These are phyloP conservation scores for Protaetia brevitarsis DNA, from an alignment of 1,140 invertebrate species.

Conservation along the genomic window DNA sequence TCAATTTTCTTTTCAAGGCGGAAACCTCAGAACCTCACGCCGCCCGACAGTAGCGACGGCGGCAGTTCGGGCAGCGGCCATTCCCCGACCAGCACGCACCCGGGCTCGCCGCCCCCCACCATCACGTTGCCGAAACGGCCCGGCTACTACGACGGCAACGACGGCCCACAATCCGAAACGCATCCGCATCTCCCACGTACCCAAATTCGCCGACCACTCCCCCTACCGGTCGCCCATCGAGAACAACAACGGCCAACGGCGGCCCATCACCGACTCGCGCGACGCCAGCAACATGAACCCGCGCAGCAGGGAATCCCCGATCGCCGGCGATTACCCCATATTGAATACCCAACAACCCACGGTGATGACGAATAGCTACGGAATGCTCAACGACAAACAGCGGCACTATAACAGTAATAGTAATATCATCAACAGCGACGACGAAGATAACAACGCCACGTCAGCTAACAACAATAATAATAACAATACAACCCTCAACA, in stretches of 20 bases:
- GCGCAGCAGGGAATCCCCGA: slow-evolving; percentile 44
- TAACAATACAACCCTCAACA: slow-evolving; percentile 2
- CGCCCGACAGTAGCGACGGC: slow-evolving; percentile 78
- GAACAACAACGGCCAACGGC: slow-evolving; percentile 43
- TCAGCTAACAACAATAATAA: neutral
- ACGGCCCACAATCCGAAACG: slow-evolving; percentile 71
- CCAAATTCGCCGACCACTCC: slow-evolving; percentile 51
- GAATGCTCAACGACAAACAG: slow-evolving; percentile 34
- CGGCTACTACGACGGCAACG: slow-evolving; percentile 57
- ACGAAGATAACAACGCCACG: slow-evolving; percentile 36
- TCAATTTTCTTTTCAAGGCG: slow-evolving; percentile 54
- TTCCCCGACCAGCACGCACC: slow-evolving; percentile 67
- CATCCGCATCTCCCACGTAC: slow-evolving; percentile 77
- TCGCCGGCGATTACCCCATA: too few species aligned
- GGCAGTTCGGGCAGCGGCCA: slow-evolving; percentile 66
- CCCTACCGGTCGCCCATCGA: slow-evolving; percentile 37
- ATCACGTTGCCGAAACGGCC: slow-evolving; percentile 49
- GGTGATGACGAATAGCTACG: slow-evolving; percentile 36
- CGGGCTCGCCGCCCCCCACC: slow-evolving; percentile 60
- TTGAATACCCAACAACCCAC: slow-evolving; percentile 26
- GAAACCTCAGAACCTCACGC: slow-evolving; percentile 84
- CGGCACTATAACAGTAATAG: slow-evolving; percentile 23
- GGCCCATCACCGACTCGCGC: slow-evolving; percentile 44
- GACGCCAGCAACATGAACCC: slow-evolving; percentile 49
- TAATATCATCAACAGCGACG: slow-evolving; percentile 40